These are phyloP conservation scores for Neosilurus hyrtlii DNA, from an alignment of 2,797 vertebrate species.

Conservation along the genomic window DNA sequence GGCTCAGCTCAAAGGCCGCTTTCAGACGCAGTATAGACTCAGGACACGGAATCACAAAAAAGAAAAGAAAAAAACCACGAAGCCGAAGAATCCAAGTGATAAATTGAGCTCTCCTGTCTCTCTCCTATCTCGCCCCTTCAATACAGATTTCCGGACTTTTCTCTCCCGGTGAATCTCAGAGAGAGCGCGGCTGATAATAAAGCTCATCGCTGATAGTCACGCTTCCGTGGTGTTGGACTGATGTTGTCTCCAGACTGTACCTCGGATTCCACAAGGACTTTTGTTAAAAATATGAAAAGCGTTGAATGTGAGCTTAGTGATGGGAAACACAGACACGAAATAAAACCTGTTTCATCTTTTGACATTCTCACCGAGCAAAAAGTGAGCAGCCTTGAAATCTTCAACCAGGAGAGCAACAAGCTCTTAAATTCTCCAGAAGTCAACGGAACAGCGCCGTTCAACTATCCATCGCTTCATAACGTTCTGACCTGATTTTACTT, in stretches of 20 bases:
- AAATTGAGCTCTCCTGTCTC: not conserved
- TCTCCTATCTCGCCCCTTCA: not conserved
- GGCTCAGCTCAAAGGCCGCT: slow-evolving; percentile 4
- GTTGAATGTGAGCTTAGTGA: not conserved
- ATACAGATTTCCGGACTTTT: not conserved
- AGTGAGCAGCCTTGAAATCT: not conserved
- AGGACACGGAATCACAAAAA: not conserved
- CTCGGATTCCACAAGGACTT: not conserved
- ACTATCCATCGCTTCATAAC: no score
- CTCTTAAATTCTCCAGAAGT: no score
- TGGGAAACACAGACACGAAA: not conserved
- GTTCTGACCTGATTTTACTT: no score
- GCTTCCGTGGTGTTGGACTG: not conserved
- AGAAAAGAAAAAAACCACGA: not conserved
- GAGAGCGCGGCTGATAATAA: not conserved
- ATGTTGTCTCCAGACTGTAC: not conserved
- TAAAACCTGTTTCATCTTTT: not conserved
- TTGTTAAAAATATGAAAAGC: not conserved
- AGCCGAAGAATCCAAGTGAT: slow-evolving; percentile 4
- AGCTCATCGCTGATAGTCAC: not conserved
- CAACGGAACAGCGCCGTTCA: no score
- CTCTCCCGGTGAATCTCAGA: not conserved
- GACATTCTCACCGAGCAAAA: not conserved
- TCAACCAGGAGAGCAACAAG: no score
- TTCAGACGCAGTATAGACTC: not conserved